phyloP scores from a whole-genome alignment of 2,113 vertebrate species.

The Pterocles orientalis region DNA sequence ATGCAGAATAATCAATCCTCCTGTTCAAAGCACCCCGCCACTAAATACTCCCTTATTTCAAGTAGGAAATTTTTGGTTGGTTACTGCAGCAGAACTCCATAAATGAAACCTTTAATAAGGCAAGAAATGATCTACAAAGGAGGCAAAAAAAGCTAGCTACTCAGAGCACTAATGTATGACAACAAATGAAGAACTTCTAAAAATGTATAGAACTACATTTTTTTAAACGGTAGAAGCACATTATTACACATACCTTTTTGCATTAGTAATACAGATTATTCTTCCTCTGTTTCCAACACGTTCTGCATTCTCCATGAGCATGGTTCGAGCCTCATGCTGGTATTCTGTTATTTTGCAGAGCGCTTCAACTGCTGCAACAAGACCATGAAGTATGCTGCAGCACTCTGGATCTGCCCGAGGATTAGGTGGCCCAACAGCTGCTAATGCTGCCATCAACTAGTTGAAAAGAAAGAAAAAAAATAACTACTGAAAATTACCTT shows the following conservation, averaged over 20 bases:
- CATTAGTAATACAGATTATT: conserved; percentile 96
- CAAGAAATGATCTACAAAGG: not conserved
- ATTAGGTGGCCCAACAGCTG: conserved; percentile 93
- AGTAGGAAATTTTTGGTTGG: not conserved
- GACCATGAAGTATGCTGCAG: conserved; percentile 95
- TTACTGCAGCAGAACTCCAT: not conserved
- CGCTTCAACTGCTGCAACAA: conserved; percentile 92
- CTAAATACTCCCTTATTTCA: not conserved
- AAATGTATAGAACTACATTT: fast-evolving
- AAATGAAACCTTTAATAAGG: not conserved
- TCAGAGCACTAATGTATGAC: not conserved
- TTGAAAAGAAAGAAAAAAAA: not conserved
- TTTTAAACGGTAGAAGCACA: not conserved
- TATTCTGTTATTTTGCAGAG: conserved; percentile 95
- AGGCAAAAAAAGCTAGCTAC: not conserved
- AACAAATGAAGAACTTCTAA: not conserved
- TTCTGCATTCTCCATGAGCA: conserved; percentile 92
- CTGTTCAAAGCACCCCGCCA: not conserved
- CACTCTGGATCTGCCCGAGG: conserved; percentile 94
- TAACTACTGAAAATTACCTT: not conserved
- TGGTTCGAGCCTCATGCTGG: conserved; percentile 90
- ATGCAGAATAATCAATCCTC: not conserved
- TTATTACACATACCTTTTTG: conserved; percentile 84
- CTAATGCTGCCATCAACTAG: conserved; percentile 93
- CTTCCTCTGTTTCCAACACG: conserved; percentile 92